Percentiles rank a stretch among this genome's conserved stretches.
Conservation (phyloP, 2,113 vertebrate genomes). For the Pedionomus torquatus region DNA sequence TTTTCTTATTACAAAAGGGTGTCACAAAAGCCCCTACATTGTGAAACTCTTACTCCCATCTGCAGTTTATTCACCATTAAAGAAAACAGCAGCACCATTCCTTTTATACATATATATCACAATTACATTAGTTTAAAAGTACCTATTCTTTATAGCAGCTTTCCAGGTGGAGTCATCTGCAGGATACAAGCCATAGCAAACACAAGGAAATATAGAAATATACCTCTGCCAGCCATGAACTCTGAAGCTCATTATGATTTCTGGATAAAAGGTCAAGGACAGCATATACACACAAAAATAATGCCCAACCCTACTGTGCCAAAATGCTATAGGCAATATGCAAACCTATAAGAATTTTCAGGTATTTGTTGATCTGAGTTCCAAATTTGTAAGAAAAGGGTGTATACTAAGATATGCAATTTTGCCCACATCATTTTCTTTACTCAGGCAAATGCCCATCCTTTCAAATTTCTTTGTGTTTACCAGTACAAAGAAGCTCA, state of each 20-base stretch:
- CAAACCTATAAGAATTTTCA: background rate
- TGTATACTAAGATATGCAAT: background rate
- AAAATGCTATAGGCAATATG: background rate
- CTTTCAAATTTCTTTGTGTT: background rate
- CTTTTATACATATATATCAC: background rate
- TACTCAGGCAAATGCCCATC: background rate
- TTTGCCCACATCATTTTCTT: background rate
- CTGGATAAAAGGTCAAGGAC: background rate
- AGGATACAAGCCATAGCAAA: background rate
- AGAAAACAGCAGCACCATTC: background rate
- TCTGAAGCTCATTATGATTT: background rate
- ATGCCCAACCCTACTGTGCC: background rate
- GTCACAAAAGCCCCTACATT: background rate
- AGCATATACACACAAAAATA: background rate
- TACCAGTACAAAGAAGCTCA: background rate
- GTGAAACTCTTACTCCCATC: background rate
- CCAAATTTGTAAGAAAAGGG: background rate
- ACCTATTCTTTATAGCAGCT: background rate
- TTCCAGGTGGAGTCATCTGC: background rate
- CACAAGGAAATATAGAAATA: background rate
- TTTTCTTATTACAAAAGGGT: conserved; percentile 17
- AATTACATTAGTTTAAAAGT: background rate
- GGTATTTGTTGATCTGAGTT: background rate
- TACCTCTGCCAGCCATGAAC: background rate
- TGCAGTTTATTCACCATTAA: background rate